Conservation (phyloP, 2,113 vertebrate genomes). For the Platycercus adscitus region DNA sequence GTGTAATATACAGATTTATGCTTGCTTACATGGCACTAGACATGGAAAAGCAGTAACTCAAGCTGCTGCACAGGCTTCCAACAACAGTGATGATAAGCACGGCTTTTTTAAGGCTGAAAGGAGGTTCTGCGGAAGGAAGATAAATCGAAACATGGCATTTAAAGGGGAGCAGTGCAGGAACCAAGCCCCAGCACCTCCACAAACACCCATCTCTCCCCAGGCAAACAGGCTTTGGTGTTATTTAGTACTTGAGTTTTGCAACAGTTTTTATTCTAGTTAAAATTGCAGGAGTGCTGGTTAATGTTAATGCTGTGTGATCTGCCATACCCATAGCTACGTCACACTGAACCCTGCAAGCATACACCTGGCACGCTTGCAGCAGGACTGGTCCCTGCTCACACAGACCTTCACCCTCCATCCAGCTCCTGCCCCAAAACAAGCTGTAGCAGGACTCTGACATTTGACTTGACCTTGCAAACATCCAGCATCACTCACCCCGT, state of each 20-base stretch:
- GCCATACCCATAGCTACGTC: neutral
- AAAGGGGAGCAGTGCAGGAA: neutral
- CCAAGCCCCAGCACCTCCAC: neutral
- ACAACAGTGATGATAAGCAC: neutral
- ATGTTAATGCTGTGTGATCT: neutral
- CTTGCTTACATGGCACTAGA: neutral
- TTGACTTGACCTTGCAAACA: neutral
- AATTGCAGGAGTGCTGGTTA: neutral
- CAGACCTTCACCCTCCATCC: neutral
- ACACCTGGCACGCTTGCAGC: neutral
- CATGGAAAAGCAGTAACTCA: constrained; percentile 11
- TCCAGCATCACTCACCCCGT: neutral
- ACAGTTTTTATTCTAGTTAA: neutral
- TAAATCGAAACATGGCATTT: neutral
- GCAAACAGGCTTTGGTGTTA: neutral
- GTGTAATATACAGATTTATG: neutral
- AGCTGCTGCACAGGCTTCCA: neutral
- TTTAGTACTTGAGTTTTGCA: neutral
- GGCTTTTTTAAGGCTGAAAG: constrained; percentile 19
- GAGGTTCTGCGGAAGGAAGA: neutral
- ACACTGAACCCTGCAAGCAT: neutral
- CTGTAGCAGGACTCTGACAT: neutral
- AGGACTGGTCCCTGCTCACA: neutral
- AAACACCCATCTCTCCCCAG: neutral
- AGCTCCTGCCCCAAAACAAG: neutral